Base-by-base conservation (phyloP, 2,888 invertebrate genomes). In the Mechanitis mazaeus region DNA sequence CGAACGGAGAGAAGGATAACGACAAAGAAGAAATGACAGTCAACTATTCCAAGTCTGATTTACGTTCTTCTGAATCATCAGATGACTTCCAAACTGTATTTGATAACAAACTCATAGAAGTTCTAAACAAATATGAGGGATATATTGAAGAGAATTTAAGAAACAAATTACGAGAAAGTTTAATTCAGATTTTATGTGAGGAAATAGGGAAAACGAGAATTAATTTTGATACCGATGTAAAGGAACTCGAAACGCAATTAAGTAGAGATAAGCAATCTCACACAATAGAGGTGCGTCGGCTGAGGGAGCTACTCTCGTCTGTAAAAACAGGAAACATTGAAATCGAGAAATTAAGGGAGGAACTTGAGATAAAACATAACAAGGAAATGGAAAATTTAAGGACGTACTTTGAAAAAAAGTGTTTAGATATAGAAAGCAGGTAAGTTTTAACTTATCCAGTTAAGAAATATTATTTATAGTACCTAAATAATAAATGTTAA, bases 341-440 rank as follows among this genome's bases (percentile, higher is more conserved):
- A 63, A 79, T 94, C 31, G 85, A 91, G 11, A 87, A 90, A 20
- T 71, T 94, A 54, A 85, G 91, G 59, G 80, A 87, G 38, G 94
- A 94, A 72, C 79, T 95, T 38, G 92, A 93, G 60, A 75, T 82
- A 3, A 93, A 93, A 72, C 95, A 96, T 81, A 90, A 93, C 45
- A 93, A 92, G 67, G 94, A 96, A 78, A 94, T 96, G 93, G 95
- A 95, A 78, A 94, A 95, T 75, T 79, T 96, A 59, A 89, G 95
- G 55, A 94, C 92, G 9, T 96, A 95, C 74, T 96, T 95, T 75
- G 96, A 96, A 75, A 91, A 93, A 74, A 95, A 95, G 76, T 96
- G 95, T 76, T 91, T 93, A 0, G 95, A 95, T 72, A 91, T 96
- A 81, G 95, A 95, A 76, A 94, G 95, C 74, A 94, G 95, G 93